These are phyloP conservation scores for Lochmaea capreae DNA, from an alignment of 2,888 invertebrate genomes.

Conservation along the genomic window DNA sequence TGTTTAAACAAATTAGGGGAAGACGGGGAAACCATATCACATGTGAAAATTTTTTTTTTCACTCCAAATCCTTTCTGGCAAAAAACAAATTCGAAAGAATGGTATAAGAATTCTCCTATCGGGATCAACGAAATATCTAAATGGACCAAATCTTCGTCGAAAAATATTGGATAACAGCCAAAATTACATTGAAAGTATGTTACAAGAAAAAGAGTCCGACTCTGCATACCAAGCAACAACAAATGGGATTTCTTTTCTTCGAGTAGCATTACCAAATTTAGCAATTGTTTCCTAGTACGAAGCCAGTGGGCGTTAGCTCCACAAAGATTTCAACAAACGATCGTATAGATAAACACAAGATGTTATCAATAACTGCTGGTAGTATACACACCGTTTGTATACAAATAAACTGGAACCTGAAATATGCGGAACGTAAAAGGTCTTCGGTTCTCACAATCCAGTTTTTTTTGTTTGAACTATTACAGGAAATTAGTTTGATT, in stretches of 20 bases:
- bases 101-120: too few relatives aligned
- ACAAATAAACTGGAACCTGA: not conserved
- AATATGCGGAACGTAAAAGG: not conserved
- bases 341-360: not conserved
- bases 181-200: too few relatives aligned
- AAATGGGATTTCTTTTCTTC: not conserved
- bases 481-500: slow-evolving; percentile 15
- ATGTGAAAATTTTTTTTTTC: too few relatives aligned
- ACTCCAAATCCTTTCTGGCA: too few relatives aligned
- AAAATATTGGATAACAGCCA: too few relatives aligned
- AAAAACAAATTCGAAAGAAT: too few relatives aligned
- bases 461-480: not conserved
- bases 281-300: not conserved
- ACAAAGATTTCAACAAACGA: not conserved
- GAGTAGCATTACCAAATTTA: not conserved
- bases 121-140: too few relatives aligned
- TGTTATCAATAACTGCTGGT: not conserved
- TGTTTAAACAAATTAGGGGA: too few relatives aligned
- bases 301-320: not conserved
- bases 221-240: not conserved
- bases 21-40: too few relatives aligned
- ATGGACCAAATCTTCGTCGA: too few relatives aligned
- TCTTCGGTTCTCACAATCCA: not conserved
- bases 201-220: not conserved
- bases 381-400: not conserved